A percentile compares a stretch with the other conserved stretches of the same genome.
Conservation (phyloP, 2,113 vertebrate genomes). For the Lipophrys pholis region DNA sequence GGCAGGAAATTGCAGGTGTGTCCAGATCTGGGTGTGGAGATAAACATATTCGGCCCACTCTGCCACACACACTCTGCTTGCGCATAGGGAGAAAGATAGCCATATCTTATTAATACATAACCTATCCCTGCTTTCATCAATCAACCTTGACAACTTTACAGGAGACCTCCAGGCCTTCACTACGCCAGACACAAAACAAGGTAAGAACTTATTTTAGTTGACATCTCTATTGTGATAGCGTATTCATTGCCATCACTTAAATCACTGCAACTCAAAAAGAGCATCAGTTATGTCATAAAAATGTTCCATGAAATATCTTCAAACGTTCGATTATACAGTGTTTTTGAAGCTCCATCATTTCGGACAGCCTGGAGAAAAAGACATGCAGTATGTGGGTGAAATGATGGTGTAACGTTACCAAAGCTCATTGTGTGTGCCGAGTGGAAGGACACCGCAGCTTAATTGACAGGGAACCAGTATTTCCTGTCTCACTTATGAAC, state of each 20-base stretch:
- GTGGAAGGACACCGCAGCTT: slow-evolving; percentile 35
- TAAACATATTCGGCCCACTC: slow-evolving; percentile 66
- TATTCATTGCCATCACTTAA: background rate
- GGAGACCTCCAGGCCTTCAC: slow-evolving; percentile 34
- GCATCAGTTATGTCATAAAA: background rate
- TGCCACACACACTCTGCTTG: slow-evolving; percentile 30
- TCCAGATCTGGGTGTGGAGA: slow-evolving; percentile 75
- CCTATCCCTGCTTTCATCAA: slow-evolving; percentile 15
- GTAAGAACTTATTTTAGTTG: slow-evolving; percentile 49
- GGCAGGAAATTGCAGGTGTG: slow-evolving; percentile 80
- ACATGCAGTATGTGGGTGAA: background rate
- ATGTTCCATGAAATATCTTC: background rate
- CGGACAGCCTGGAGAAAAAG: background rate
- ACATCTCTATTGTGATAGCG: background rate
- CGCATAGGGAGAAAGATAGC: slow-evolving; percentile 30
- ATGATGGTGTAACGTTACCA: background rate
- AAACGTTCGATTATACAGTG: background rate
- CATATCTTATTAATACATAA: background rate
- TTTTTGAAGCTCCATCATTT: slow-evolving; percentile 1
- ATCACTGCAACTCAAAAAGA: background rate
- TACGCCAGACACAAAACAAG: slow-evolving; percentile 34
- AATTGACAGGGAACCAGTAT: slow-evolving; percentile 72
- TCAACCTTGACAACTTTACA: slow-evolving; percentile 24
- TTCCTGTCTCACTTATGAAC: slow-evolving; percentile 55
- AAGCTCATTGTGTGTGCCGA: slow-evolving; percentile 27